These are phyloP conservation scores for Spizaetus ornatus DNA, from an alignment of 2,113 vertebrate genomes.

Conservation along the genomic window DNA sequence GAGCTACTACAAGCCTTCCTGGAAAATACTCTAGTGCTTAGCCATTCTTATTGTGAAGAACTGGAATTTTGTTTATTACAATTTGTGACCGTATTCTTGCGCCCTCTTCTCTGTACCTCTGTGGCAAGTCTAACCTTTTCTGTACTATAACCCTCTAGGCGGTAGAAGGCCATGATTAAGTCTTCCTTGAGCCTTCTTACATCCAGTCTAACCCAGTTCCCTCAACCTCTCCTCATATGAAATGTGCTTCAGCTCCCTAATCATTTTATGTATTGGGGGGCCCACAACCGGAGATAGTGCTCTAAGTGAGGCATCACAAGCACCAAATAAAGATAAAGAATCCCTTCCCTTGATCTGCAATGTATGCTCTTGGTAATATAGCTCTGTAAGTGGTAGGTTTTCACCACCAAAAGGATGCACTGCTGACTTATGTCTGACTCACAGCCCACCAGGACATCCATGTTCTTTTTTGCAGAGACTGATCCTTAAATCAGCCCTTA, in stretches of 20 bases:
- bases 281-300: not conserved
- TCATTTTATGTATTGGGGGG: not conserved
- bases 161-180: not conserved
- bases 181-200: not conserved
- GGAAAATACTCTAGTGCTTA: not conserved
- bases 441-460: accelerated
- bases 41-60: not conserved
- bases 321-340: not conserved
- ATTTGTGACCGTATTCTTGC: not conserved
- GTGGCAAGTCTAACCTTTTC: not conserved
- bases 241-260: not conserved
- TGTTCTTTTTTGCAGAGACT: not conserved
- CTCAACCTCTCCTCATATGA: not conserved
- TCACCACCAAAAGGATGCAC: not conserved
- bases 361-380: not conserved
- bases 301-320: not conserved
- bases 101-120: not conserved
- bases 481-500: not conserved
- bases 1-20: not conserved
- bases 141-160: not conserved
- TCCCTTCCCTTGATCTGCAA: not conserved
- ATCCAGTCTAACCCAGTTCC: not conserved
- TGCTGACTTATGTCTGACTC: not conserved
- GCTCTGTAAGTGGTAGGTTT: not conserved
- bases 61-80: not conserved